These are phyloP conservation scores for Passer montanus DNA, from an alignment of 2,113 vertebrate genomes.

Conservation along the genomic window DNA sequence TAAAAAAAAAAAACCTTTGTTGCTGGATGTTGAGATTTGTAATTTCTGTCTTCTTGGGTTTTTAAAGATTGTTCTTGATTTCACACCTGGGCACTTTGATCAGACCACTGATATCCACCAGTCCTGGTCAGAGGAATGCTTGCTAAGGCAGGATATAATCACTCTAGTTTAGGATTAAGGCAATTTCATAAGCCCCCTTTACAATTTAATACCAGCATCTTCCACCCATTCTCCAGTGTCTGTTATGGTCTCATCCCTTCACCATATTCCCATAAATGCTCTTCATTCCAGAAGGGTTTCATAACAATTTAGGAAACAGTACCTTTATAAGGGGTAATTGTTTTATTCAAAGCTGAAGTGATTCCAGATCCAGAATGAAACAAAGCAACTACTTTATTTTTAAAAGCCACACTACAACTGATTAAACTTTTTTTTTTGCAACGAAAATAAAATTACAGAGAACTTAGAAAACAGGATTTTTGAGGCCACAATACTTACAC, in stretches of 20 bases:
- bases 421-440: background rate
- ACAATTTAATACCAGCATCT: background rate
- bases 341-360: background rate
- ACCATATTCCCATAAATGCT: background rate
- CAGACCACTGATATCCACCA: background rate
- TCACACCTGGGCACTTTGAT: background rate
- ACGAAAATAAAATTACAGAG: background rate
- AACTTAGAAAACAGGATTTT: background rate
- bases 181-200: background rate
- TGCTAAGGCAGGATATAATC: background rate
- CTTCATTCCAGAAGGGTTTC: background rate
- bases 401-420: background rate
- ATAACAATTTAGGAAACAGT: background rate
- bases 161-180: background rate
- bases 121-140: background rate
- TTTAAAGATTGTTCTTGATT: background rate
- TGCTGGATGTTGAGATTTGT: background rate
- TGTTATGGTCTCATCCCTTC: background rate
- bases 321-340: conserved; percentile 19
- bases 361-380: conserved; percentile 25
- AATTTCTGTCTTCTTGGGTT: background rate
- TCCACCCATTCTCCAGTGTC: background rate
- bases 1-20: background rate
- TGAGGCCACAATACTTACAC: background rate
- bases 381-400: background rate